Percentiles rank a stretch among this genome's conserved stretches.
These are phyloP conservation scores for Eumeta japonica DNA, from an alignment of 1,140 invertebrate species.

Conservation along the genomic window DNA sequence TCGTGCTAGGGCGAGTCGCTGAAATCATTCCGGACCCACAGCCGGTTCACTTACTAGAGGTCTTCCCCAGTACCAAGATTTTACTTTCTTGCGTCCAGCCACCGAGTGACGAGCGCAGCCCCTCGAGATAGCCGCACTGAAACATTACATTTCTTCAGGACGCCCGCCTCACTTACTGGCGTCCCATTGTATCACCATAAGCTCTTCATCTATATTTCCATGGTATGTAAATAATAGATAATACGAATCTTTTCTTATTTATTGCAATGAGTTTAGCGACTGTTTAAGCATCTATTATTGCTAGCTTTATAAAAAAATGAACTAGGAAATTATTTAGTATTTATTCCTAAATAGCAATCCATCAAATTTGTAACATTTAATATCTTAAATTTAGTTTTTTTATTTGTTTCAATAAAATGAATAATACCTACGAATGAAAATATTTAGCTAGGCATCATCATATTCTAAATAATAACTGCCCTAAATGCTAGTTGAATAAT, in stretches of 20 bases:
- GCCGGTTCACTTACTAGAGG: conserved; percentile 81
- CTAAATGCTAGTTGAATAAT: background rate
- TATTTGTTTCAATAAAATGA: background rate
- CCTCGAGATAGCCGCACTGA: conserved; percentile 87
- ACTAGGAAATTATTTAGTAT: background rate
- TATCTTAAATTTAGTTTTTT: background rate
- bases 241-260: too few species aligned
- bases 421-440: background rate
- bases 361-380: background rate
- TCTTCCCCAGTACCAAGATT: conserved; percentile 93
- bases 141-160: conserved; percentile 57
- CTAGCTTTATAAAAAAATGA: background rate
- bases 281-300: background rate
- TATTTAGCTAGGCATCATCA: background rate
- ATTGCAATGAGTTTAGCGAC: background rate
- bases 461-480: background rate
- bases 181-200: background rate
- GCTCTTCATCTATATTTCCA: background rate
- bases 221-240: too few species aligned
- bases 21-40: conserved; percentile 36
- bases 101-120: conserved; percentile 85
- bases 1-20: conserved; percentile 50
- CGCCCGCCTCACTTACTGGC: conserved; percentile 14
- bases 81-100: conserved; percentile 90
- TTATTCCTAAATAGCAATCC: background rate